Base-by-base conservation (phyloP, 2,888 invertebrate genomes). In the Nebria brevicollis region DNA sequence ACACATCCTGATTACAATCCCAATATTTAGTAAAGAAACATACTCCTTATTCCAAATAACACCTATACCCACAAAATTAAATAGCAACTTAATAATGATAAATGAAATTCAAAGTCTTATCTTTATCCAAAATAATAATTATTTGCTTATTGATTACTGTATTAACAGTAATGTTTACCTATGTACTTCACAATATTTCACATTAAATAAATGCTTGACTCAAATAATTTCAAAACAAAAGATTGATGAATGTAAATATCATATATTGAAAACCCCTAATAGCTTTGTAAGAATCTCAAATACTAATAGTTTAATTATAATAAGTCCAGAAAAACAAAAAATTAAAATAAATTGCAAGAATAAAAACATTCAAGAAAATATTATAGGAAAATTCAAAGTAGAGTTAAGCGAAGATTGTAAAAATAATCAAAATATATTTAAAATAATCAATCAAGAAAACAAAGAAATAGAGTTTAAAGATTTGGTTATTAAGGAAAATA, bases 1-100 rank as follows among this genome's bases (percentile, higher is more conserved):
- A n/a, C n/a, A n/a, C n/a, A n/a, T n/a, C n/a, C n/a, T n/a, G n/a
- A n/a, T n/a, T n/a, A n/a, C n/a, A n/a, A n/a, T n/a, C n/a, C n/a
- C 54, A 11, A 54, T 6, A 25, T 15, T 41, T 26, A 25, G 41
- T 41, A 72, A 25, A 20, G 41, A 72, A 13, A 72, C 15, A n/a
- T 8, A 72, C 41, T 20, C 72, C 13, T 41, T 72, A 72, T 72
- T 41, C n/a, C 6, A 72, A 72, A 41, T 72, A 41, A 72, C 72
- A 10, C 15, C 72, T 72, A 41, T 72, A 25, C 26, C 72, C 41
- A 72, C 72, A 20, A 41, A 72, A 41, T 26, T 72, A 26, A 72
- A 72, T 72, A 26, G 26, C 11, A 72, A 25, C 41, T 26, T 72
- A 41, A 72, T 72, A 20, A 26, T 72, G 26, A 72, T 72, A 25